Evolutionary conservation across 2,113 vertebrate genomes (phyloP).

Genomic region (Psephotus haematonotus): DNA sequence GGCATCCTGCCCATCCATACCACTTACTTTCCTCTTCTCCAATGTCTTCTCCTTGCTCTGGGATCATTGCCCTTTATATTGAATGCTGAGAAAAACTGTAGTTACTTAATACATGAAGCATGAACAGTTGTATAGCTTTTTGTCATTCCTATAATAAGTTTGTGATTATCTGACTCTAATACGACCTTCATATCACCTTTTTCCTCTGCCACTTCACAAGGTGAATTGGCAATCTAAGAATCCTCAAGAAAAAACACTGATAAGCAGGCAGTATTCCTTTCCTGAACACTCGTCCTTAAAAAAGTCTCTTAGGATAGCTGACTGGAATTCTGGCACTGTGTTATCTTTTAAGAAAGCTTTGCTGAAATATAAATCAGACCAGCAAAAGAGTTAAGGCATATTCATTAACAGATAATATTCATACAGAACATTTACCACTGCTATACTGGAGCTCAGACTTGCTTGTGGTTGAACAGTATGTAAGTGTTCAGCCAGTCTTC

Average conservation of each 20-base stretch:
- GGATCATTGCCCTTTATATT: background rate
- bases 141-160: background rate
- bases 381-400: background rate
- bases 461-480: background rate
- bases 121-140: constrained; percentile 1
- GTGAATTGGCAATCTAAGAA: constrained; percentile 2
- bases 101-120: constrained; percentile 12
- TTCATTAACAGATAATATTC: constrained; percentile 5
- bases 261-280: background rate
- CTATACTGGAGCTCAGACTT: background rate
- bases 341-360: background rate
- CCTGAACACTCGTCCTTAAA: background rate
- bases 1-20: constrained; percentile 15
- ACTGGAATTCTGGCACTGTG: background rate
- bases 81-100: background rate
- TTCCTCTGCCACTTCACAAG: background rate
- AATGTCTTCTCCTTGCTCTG: background rate
- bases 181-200: background rate
- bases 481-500: background rate
- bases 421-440: background rate
- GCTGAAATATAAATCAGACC: background rate
- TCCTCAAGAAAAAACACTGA: background rate
- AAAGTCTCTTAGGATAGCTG: background rate
- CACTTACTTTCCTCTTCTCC: background rate
- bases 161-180: constrained; percentile 3